Base-by-base conservation (phyloP, 1,140 invertebrate species). In the Drosophila auraria region DNA sequence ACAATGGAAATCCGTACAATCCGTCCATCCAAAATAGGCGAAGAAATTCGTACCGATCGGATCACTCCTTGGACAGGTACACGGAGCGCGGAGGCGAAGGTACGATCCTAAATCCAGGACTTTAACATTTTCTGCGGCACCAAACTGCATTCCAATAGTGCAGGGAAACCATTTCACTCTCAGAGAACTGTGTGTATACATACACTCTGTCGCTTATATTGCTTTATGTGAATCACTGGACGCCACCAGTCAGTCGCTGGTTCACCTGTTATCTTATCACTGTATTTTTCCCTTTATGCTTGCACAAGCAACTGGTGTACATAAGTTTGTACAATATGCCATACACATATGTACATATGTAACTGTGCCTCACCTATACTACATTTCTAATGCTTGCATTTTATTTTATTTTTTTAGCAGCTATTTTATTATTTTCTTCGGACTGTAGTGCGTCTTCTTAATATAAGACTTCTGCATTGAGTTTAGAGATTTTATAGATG, bases 21-120 rank as follows among this genome's bases (percentile, higher is more conserved):
- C 64, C 60, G 49, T 47, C 54, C n/a, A 72, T 82, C 49, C 81
- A 82, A n/a, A 92, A 92, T 65, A 75, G 91, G 14, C 76, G 87
- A 15, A 62, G 90, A 27, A 87, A 84, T 45, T 66, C 70, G 6
- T 92, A 91, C 72, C 82, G 92, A 44, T 93, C 92, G 51, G 92
- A 93, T 50, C 81, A 79, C 66, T 93, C 92, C 27, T 71, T 93
- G 64, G 92, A 93, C 72, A 86, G 92, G 68, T 93, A 93, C 80
- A 92, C 92, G 53, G 92, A 93, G 53, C 80, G 78, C 38, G 92
- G 87, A 44, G 84, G 83, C 57, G 80, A 90, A 92, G 91, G 91
- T 92, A 92, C 68, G 82, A 80, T 30, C 50, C 33, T 38, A 47
- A 47, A 12, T 40, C 25, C 61, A 47, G 45, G 47, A 27, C 17